These are phyloP conservation scores for Napeogenes sylphis DNA, from an alignment of 2,888 invertebrate genomes.

Conservation along the genomic window DNA sequence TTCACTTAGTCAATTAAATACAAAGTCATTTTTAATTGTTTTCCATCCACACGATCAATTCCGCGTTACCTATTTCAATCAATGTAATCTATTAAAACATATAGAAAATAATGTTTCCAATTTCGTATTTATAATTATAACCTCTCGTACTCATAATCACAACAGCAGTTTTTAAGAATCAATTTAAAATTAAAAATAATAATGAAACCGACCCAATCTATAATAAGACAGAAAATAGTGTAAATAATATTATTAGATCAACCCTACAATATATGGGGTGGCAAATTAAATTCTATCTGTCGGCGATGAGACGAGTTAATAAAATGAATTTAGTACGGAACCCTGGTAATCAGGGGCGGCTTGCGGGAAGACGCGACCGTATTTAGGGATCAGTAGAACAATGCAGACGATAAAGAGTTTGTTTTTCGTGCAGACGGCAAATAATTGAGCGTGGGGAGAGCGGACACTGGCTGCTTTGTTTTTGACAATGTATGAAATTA, in stretches of 20 bases:
- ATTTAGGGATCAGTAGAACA: conserved; percentile 58
- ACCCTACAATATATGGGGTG: conserved; percentile 30
- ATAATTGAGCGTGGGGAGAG: conserved; percentile 58
- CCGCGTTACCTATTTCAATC: too few relatives aligned
- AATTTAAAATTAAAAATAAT: too few relatives aligned
- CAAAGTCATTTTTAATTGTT: too few relatives aligned
- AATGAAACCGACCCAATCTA: too few relatives aligned
- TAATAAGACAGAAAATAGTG: background rate
- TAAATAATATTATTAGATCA: conserved; percentile 11
- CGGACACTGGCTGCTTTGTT: conserved; percentile 21
- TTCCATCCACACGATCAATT: too few relatives aligned
- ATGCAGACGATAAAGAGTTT: conserved; percentile 63
- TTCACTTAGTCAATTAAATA: too few relatives aligned
- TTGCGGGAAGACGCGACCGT: conserved; percentile 39
- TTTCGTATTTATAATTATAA: too few relatives aligned
- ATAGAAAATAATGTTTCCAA: too few relatives aligned
- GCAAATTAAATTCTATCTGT: conserved; percentile 62
- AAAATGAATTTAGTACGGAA: conserved; percentile 69
- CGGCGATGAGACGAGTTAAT: conserved; percentile 76
- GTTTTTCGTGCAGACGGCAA: conserved; percentile 63
- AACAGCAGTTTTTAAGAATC: too few relatives aligned
- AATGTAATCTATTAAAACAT: too few relatives aligned
- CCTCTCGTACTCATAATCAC: too few relatives aligned
- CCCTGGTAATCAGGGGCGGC: conserved; percentile 59
- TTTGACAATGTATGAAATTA: conserved; percentile 3